A percentile compares a stretch with the other conserved stretches of the same genome.
Conservation (phyloP, 2,888 invertebrate species). For the Hydriomena furcata region DNA sequence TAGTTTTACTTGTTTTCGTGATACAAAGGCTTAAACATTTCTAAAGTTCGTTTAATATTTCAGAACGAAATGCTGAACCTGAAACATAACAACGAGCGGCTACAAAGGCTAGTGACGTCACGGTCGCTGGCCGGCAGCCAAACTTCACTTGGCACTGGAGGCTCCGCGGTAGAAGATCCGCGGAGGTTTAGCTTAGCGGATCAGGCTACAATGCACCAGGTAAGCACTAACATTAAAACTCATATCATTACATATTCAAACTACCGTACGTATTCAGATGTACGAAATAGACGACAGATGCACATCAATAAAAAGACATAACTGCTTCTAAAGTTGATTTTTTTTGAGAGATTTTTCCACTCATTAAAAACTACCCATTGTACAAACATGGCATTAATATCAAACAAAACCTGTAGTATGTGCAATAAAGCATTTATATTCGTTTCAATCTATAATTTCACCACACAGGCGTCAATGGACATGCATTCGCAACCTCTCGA, state of each 20-base stretch:
- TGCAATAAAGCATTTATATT: not conserved
- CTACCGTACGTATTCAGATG: too few relatives aligned
- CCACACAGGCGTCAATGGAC: slow-evolving; percentile 64
- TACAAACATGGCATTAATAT: too few relatives aligned
- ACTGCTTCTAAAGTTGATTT: too few relatives aligned
- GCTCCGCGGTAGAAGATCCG: slow-evolving; percentile 79
- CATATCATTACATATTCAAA: too few relatives aligned
- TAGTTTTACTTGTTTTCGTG: too few relatives aligned
- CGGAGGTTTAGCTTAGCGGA: slow-evolving; percentile 85
- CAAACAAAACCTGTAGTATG: too few relatives aligned
- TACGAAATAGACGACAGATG: too few relatives aligned
- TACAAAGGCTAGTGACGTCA: slow-evolving; percentile 92
- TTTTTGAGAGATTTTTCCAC: too few relatives aligned
- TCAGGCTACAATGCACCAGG: slow-evolving; percentile 78
- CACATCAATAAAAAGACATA: too few relatives aligned
- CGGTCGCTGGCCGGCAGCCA: slow-evolving; percentile 85
- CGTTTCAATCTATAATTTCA: not conserved
- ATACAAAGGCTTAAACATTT: too few relatives aligned
- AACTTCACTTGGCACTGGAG: slow-evolving; percentile 81
- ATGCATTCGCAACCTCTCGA: slow-evolving; percentile 76
- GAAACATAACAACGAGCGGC: slow-evolving; percentile 97
- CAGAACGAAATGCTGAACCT: slow-evolving; percentile 98
- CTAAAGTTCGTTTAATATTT: slow-evolving; percentile 44
- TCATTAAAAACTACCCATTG: too few relatives aligned
- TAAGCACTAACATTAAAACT: slow-evolving; percentile 41